A percentile compares a stretch with the other conserved stretches of the same genome.
phyloP scores from a whole-genome alignment of 2,113 vertebrate genomes.

The Gnathonemus echidnorhynchus region DNA sequence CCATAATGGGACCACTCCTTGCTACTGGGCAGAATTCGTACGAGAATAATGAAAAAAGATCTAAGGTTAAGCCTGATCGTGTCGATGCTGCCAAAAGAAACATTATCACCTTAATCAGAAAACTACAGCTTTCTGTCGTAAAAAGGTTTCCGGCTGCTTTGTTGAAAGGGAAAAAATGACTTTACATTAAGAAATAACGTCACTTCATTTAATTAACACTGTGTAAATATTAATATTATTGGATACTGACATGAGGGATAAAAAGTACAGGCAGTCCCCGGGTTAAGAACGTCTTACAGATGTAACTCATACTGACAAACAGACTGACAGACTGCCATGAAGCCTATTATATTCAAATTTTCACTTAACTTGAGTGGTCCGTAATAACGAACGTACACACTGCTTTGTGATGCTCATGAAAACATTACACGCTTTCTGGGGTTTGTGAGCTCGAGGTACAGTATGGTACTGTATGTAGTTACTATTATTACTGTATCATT shows the following conservation, averaged over 20 bases:
- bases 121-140: not conserved
- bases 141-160: not conserved
- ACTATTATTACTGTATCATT: not conserved
- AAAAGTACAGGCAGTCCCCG: not conserved
- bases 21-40: not conserved
- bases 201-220: not conserved
- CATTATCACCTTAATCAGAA: not conserved
- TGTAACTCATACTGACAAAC: not conserved
- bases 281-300: not conserved
- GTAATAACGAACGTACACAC: not conserved
- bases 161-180: not conserved
- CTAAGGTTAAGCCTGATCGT: not conserved
- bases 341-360: not conserved
- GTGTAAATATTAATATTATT: not conserved
- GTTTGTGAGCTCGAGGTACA: not conserved
- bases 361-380: not conserved
- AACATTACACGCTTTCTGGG: not conserved
- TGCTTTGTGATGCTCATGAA: not conserved
- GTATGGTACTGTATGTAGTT: not conserved
- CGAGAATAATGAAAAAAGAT: not conserved
- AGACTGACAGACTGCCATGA: not conserved
- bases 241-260: not conserved
- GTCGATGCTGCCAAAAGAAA: not conserved
- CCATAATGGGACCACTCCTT: not conserved
- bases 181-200: not conserved